A percentile compares a stretch with the other conserved stretches of the same genome.
Evolutionary conservation across 2,113 vertebrate genomes (phyloP).

Genomic region (Urocitellus parryii): DNA sequence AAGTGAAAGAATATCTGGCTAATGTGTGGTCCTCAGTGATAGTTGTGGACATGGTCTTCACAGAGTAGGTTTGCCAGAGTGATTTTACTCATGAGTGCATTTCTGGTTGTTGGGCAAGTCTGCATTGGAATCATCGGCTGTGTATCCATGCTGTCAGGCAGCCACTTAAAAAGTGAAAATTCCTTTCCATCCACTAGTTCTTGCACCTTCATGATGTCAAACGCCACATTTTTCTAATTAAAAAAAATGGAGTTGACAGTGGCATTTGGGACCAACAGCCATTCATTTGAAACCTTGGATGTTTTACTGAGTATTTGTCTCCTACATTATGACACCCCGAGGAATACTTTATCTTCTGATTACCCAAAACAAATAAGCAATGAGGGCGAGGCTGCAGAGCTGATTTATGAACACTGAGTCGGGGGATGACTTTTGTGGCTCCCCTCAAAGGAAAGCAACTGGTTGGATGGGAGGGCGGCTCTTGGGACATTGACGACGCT

Average conservation of each 20-base stretch:
- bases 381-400: neutral
- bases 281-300: neutral
- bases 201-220: neutral
- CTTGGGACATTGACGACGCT: neutral
- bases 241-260: neutral
- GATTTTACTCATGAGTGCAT: neutral
- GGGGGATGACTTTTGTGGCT: neutral
- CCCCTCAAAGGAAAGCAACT: neutral
- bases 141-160: neutral
- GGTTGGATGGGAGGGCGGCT: too few species aligned
- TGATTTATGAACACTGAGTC: constrained; percentile 18
- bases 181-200: neutral
- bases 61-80: neutral
- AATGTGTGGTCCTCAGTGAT: neutral
- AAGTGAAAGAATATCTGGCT: too few species aligned
- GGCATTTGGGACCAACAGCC: neutral
- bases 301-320: constrained; percentile 41
- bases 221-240: neutral
- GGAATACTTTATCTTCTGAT: constrained; percentile 54
- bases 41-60: neutral
- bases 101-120: neutral
- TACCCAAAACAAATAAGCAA: constrained; percentile 59
- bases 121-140: constrained; percentile 22
- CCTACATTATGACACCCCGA: neutral
- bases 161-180: constrained; percentile 27